Evolutionary conservation across 2,113 vertebrate genomes (phyloP).

Genomic region (Oryzias celebensis): DNA sequence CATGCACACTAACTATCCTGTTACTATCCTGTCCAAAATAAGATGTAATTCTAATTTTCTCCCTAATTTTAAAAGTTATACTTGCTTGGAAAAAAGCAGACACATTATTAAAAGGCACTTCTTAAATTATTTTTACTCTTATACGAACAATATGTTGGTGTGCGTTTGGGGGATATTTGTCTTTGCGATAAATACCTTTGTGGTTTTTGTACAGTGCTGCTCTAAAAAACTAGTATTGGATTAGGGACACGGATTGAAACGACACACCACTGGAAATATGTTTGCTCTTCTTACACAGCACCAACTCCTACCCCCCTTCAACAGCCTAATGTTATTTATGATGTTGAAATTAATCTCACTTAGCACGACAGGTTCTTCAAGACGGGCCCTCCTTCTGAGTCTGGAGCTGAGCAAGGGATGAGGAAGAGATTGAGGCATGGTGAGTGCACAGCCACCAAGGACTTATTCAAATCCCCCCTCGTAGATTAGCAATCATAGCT

Average conservation of each 20-base stretch:
- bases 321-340: constrained; percentile 78
- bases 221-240: constrained; percentile 63
- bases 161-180: constrained; percentile 8
- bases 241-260: constrained; percentile 61
- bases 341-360: constrained; percentile 80
- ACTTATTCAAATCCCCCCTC: constrained; percentile 82
- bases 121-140: too few relatives aligned
- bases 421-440: constrained; percentile 64
- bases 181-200: constrained; percentile 39
- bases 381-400: constrained; percentile 71
- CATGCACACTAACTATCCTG: too few relatives aligned
- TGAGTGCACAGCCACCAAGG: constrained; percentile 54
- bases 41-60: too few relatives aligned
- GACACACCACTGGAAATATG: constrained; percentile 56
- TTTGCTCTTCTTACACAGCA: constrained; percentile 55
- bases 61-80: too few relatives aligned
- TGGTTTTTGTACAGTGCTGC: constrained; percentile 27
- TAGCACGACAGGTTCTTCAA: constrained; percentile 68
- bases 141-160: too few relatives aligned
- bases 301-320: constrained; percentile 47
- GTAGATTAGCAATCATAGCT: constrained; percentile 78
- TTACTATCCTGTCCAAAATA: too few relatives aligned
- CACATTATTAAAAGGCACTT: too few relatives aligned
- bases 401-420: constrained; percentile 61
- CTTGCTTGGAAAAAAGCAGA: too few relatives aligned